phyloP scores from a whole-genome alignment of 1,140 invertebrate genomes.

The Chironomus tepperi region DNA sequence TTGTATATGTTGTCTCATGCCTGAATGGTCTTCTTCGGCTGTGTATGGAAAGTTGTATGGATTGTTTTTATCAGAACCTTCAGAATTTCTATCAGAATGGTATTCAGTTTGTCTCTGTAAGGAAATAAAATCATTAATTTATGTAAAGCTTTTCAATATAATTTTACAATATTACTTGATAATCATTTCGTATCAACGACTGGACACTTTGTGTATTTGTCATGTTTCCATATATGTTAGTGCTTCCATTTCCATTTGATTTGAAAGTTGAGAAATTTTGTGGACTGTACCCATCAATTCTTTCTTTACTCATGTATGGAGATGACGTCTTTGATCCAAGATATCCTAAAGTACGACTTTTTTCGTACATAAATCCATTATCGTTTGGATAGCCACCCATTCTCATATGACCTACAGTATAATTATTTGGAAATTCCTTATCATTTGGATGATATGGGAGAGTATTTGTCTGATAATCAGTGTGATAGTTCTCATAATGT shows the following conservation, averaged over 20 bases:
- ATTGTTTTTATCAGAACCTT: slow-evolving; percentile 65
- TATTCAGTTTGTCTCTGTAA: slow-evolving; percentile 45
- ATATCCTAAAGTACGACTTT: slow-evolving; percentile 34
- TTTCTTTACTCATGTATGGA: slow-evolving; percentile 39
- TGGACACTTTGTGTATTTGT: slow-evolving; percentile 39
- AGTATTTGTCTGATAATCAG: slow-evolving; percentile 30
- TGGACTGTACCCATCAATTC: slow-evolving; percentile 38
- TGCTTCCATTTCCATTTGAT: background rate
- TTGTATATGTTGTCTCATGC: slow-evolving; percentile 44
- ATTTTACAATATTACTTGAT: slow-evolving; percentile 44
- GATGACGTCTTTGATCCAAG: slow-evolving; percentile 35
- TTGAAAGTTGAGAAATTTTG: slow-evolving; percentile 27
- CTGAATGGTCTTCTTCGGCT: slow-evolving; percentile 46
- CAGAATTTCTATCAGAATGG: slow-evolving; percentile 52
- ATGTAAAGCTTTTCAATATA: slow-evolving; percentile 41
- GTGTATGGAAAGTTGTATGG: slow-evolving; percentile 72
- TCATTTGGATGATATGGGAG: slow-evolving; percentile 38
- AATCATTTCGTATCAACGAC: slow-evolving; percentile 48
- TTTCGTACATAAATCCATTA: slow-evolving; percentile 37
- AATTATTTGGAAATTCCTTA: slow-evolving; percentile 35
- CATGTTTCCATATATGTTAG: background rate
- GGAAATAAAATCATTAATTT: slow-evolving; percentile 41
- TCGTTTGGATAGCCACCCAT: slow-evolving; percentile 37
- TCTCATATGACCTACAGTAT: slow-evolving; percentile 37
- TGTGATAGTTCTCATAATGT: slow-evolving; percentile 36